These are phyloP conservation scores for Amia ocellicauda DNA, from an alignment of 2,113 vertebrate species.

Conservation along the genomic window DNA sequence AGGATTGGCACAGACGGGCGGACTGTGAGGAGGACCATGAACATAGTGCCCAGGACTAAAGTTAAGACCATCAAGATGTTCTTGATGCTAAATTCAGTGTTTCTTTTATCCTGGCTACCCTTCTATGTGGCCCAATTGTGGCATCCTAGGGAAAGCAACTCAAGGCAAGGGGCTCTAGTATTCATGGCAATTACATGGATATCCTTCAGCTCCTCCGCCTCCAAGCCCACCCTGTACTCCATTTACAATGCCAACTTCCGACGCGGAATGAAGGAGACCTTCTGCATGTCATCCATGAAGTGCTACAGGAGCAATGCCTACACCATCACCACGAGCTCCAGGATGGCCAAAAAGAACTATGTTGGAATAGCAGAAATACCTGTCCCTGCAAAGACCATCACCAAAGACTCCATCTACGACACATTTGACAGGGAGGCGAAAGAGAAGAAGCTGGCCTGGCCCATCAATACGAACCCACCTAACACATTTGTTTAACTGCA, in stretches of 20 bases:
- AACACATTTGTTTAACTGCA: conserved; percentile 83
- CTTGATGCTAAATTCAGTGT: conserved; percentile 78
- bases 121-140: conserved; percentile 84
- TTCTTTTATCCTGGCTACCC: conserved; percentile 84
- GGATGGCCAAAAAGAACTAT: conserved; percentile 91
- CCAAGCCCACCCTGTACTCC: conserved; percentile 83
- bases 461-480: conserved; percentile 80
- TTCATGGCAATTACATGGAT: conserved; percentile 75
- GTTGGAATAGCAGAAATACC: conserved; percentile 83
- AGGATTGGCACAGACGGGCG: conserved; percentile 77
- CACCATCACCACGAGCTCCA: conserved; percentile 90
- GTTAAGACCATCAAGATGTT: conserved; percentile 98
- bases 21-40: conserved; percentile 84
- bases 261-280: conserved; percentile 88
- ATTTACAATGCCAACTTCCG: conserved; percentile 88
- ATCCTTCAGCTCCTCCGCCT: conserved; percentile 86
- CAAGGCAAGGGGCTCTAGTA: conserved; percentile 66
- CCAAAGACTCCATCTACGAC: conserved; percentile 81
- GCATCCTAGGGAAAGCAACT: conserved; percentile 71
- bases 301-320: conserved; percentile 94
- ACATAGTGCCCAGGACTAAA: conserved; percentile 89
- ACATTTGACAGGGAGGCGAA: conserved; percentile 83
- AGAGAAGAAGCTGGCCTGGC: conserved; percentile 90
- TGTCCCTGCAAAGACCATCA: conserved; percentile 59
- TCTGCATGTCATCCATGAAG: conserved; percentile 96